Conservation (phyloP, 2,113 vertebrate genomes). For the Arenaria interpres region DNA sequence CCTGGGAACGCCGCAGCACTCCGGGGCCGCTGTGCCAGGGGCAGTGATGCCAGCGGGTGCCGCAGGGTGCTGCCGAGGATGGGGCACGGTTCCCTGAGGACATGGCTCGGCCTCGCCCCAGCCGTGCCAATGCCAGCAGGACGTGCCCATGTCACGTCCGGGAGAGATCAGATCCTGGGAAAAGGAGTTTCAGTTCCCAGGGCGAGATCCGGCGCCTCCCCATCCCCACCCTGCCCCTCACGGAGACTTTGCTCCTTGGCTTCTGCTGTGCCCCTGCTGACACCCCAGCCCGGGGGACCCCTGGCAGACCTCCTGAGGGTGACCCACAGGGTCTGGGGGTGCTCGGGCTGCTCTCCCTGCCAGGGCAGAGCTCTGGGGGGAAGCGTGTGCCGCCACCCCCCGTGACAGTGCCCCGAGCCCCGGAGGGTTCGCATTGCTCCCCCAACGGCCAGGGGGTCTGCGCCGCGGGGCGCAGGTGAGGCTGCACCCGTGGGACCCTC, state of each 20-base stretch:
- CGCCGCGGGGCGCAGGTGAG: rapidly evolving
- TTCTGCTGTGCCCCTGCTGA: background rate
- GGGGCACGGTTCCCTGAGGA: background rate
- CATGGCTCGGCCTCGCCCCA: rapidly evolving
- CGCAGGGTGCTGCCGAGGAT: background rate
- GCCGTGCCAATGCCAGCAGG: background rate
- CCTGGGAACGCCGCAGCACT: background rate
- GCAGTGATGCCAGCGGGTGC: rapidly evolving
- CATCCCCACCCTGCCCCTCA: background rate
- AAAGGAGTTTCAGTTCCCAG: background rate
- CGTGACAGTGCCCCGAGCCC: rapidly evolving
- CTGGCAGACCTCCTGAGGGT: background rate
- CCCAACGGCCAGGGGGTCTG: too few relatives aligned
- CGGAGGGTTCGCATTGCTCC: rapidly evolving
- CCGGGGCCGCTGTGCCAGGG: background rate
- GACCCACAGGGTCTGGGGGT: rapidly evolving
- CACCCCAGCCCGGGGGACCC: background rate
- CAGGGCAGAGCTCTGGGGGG: background rate
- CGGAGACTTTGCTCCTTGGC: background rate
- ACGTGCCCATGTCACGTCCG: background rate
- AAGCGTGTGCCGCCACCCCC: rapidly evolving
- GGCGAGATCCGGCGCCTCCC: rapidly evolving
- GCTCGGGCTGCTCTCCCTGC: background rate
- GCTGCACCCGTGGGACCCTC: rapidly evolving
- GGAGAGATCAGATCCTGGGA: background rate